Percentiles rank a stretch among this genome's conserved stretches.
These are phyloP conservation scores for Imbricaverruca yamaguchii DNA, from an alignment of 2,888 invertebrate genomes.

Conservation along the genomic window DNA sequence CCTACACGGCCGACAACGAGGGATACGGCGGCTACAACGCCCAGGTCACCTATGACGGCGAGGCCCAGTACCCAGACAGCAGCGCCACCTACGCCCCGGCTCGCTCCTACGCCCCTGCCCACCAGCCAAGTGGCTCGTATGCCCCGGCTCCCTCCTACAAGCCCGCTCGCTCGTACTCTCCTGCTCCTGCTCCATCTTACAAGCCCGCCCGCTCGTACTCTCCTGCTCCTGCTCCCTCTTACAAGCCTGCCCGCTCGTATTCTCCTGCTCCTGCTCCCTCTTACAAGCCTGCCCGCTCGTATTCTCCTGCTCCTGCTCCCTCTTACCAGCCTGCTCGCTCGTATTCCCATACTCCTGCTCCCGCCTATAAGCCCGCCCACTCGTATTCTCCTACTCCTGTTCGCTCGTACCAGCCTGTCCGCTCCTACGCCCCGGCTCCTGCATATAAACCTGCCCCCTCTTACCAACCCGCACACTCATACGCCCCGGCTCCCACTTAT, in stretches of 20 bases:
- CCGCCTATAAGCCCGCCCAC: neutral
- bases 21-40: slow-evolving; percentile 44
- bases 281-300: too few species aligned
- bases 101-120: too few species aligned
- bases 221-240: neutral
- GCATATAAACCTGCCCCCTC: neutral
- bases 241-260: slow-evolving; percentile 25
- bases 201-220: neutral
- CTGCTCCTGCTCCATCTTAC: too few species aligned
- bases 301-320: neutral
- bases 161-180: neutral
- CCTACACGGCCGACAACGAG: slow-evolving; percentile 30
- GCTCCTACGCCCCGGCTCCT: neutral
- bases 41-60: slow-evolving; percentile 31
- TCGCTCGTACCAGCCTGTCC: neutral
- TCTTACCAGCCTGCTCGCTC: neutral
- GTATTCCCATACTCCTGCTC: neutral
- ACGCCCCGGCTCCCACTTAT: neutral
- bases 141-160: neutral
- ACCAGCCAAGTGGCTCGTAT: neutral
- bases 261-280: slow-evolving; percentile 24
- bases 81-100: too few species aligned
- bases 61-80: slow-evolving; percentile 27
- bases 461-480: neutral
- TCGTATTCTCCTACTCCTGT: neutral